Conservation (phyloP, 2,113 vertebrate species). For the Elachura formosa region DNA sequence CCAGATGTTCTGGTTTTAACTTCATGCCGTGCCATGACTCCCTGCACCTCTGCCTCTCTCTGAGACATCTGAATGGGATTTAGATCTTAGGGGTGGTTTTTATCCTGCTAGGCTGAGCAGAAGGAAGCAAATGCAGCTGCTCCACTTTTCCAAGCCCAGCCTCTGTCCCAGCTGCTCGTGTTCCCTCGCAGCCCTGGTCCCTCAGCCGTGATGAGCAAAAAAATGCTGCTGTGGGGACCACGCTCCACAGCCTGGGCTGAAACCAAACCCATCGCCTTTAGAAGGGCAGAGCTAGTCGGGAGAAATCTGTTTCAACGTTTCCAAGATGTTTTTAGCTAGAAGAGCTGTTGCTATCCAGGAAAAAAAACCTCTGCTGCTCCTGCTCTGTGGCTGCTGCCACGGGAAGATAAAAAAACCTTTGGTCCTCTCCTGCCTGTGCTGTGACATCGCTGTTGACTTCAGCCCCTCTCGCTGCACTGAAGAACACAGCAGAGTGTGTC, state of each 20-base stretch:
- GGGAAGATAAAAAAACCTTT: fast-evolving
- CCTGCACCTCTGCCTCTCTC: fast-evolving
- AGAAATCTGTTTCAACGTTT: not conserved
- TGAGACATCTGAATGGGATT: not conserved
- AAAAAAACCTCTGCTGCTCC: not conserved
- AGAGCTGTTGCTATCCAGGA: not conserved
- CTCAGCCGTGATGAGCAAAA: not conserved
- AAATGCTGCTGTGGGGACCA: fast-evolving
- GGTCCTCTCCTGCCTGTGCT: fast-evolving
- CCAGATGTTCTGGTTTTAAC: not conserved
- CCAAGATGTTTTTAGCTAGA: not conserved
- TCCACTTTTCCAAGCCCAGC: not conserved
- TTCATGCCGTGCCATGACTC: not conserved
- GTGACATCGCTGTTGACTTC: not conserved
- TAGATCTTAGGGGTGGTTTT: fast-evolving
- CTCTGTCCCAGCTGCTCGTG: not conserved
- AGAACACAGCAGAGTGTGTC: not conserved
- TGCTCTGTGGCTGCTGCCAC: not conserved
- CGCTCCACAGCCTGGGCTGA: not conserved
- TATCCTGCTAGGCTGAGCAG: not conserved
- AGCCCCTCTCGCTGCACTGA: not conserved
- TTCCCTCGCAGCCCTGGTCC: not conserved
- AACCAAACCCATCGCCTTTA: not conserved
- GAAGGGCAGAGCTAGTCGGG: not conserved
- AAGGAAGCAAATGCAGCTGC: not conserved